A percentile compares a stretch with the other conserved stretches of the same genome.
Evolutionary conservation across 2,113 vertebrate species (phyloP).

Genomic region (Lepisosteus oculatus): DNA sequence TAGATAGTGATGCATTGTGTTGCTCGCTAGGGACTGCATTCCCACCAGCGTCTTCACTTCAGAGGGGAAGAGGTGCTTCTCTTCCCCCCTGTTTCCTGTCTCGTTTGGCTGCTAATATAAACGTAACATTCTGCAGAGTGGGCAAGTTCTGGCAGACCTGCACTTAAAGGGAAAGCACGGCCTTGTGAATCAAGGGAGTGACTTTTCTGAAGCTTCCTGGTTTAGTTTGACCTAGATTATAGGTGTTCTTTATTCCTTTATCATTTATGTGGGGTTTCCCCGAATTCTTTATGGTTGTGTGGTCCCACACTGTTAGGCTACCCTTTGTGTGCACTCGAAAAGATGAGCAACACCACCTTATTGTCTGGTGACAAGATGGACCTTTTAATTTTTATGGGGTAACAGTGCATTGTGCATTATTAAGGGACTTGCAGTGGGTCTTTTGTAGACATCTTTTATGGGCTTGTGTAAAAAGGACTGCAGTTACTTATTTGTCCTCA

Average conservation of each 20-base stretch:
- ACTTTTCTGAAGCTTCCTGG: no score
- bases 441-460: slow-evolving; percentile 7
- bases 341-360: background rate
- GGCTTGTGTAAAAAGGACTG: background rate
- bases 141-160: slow-evolving; percentile 5
- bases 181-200: background rate
- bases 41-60: background rate
- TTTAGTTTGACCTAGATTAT: background rate
- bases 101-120: background rate
- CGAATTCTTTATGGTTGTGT: background rate
- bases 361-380: background rate
- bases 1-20: background rate
- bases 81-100: background rate
- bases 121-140: background rate
- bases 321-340: background rate
- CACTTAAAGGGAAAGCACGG: background rate
- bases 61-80: no score
- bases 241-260: background rate
- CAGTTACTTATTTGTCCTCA: background rate
- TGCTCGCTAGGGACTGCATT: background rate
- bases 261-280: background rate
- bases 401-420: slow-evolving; percentile 1
- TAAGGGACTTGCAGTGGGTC: background rate
- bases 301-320: background rate
- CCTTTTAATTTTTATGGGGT: slow-evolving; percentile 5